phyloP scores from a whole-genome alignment of 2,888 invertebrate species.

The Parapristionchus giblindavisi region DNA sequence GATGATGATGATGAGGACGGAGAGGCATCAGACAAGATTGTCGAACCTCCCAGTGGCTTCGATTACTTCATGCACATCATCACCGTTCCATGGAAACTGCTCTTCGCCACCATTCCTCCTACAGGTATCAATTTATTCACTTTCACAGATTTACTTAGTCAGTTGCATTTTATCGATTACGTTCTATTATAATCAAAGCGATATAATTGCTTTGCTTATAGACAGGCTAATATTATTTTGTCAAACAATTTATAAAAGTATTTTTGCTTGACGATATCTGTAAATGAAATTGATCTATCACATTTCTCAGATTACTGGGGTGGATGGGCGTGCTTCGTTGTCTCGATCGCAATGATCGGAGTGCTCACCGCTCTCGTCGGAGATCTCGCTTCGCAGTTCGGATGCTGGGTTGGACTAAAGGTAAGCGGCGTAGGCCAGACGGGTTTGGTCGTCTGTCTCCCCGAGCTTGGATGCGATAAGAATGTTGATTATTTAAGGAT shows the following conservation, averaged over 20 bases:
- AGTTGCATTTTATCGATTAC: too few species aligned
- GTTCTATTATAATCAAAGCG: too few species aligned
- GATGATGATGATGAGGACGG: constrained; percentile 64
- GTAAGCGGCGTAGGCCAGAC: too few species aligned
- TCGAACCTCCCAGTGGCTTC: constrained; percentile 80
- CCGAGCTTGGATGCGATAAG: too few species aligned
- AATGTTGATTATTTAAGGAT: too few species aligned
- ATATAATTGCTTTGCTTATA: too few species aligned
- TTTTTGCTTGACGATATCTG: too few species aligned
- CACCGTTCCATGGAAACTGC: constrained; percentile 96
- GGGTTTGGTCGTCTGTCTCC: too few species aligned
- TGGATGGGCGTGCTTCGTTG: constrained; percentile 92
- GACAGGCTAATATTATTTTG: too few species aligned
- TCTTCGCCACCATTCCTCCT: constrained; percentile 97
- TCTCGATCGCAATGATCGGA: constrained; percentile 91
- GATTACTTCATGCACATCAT: constrained; percentile 96
- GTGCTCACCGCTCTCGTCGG: constrained; percentile 94
- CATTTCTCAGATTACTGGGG: constrained; percentile 81
- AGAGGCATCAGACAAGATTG: constrained; percentile 44
- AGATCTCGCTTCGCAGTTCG: constrained; percentile 95
- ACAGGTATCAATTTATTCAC: constrained; percentile 79
- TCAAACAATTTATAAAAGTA: too few species aligned
- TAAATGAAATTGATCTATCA: background rate
- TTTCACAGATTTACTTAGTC: too few species aligned
- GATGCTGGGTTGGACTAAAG: constrained; percentile 94